Percentiles rank a stretch among this genome's conserved stretches.
Conservation (phyloP, 2,888 invertebrate species). For the Tethea ocularis region DNA sequence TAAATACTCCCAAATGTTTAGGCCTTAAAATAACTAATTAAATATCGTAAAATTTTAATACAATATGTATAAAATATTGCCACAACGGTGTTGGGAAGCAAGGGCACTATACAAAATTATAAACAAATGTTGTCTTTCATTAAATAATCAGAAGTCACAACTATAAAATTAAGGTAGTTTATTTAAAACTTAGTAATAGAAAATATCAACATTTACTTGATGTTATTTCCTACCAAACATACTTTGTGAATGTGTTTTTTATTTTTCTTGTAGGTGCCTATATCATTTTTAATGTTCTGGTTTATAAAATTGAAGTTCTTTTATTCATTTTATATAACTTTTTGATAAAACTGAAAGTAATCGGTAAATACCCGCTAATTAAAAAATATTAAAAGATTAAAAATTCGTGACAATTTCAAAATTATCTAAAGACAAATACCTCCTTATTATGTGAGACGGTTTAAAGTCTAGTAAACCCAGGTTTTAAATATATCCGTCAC, state of each 20-base stretch:
- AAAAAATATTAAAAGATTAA: too few species aligned
- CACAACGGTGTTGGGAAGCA: not conserved
- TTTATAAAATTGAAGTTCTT: not conserved
- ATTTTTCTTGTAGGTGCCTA: not conserved
- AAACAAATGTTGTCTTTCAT: not conserved
- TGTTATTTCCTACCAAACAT: conserved; percentile 23
- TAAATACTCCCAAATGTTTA: conserved; percentile 20
- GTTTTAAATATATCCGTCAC: too few species aligned
- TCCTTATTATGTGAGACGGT: too few species aligned
- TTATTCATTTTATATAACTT: not conserved
- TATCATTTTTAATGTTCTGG: not conserved
- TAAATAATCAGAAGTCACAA: conserved; percentile 12
- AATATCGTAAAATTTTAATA: conserved; percentile 9
- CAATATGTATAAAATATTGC: not conserved
- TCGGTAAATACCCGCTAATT: not conserved
- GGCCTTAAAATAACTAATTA: conserved; percentile 21
- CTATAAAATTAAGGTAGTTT: conserved; percentile 23
- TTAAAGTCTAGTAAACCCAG: too few species aligned
- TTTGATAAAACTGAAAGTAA: not conserved
- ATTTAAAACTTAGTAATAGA: conserved; percentile 26
- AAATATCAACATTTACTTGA: conserved; percentile 28
- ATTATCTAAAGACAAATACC: too few species aligned
- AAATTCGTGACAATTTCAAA: too few species aligned
- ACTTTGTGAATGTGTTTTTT: conserved; percentile 12
- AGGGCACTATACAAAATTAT: not conserved